Evolutionary conservation across 2,797 vertebrate species (phyloP).

Genomic region (Oreortyx pictus): DNA sequence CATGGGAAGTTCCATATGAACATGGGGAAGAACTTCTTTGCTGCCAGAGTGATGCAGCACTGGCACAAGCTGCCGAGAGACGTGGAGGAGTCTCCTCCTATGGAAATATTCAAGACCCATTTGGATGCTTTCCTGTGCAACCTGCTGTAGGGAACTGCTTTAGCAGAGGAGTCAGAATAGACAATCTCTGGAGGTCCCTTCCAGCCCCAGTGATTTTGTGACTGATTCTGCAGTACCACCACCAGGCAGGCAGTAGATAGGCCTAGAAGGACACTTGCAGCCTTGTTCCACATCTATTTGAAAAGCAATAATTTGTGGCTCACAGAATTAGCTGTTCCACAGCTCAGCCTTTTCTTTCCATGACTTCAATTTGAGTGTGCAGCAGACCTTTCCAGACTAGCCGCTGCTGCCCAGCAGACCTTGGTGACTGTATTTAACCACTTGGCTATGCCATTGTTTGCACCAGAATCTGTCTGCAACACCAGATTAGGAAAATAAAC

Average conservation of each 20-base stretch:
- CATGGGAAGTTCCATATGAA: no score
- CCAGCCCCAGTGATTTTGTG: no score
- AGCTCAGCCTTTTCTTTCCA: not conserved
- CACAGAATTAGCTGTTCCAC: not conserved
- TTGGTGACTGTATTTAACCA: not conserved
- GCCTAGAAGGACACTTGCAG: not conserved
- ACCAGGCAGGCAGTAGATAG: not conserved
- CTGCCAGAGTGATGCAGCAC: no score
- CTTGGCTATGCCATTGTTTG: slow-evolving; percentile 13
- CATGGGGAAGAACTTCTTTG: no score
- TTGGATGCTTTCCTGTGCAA: no score
- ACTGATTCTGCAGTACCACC: not conserved
- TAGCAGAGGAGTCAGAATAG: no score
- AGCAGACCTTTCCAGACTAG: not conserved
- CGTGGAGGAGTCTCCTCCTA: no score
- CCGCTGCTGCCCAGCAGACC: not conserved
- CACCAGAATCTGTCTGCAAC: not conserved
- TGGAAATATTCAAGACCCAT: no score
- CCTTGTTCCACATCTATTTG: not conserved
- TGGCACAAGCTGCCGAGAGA: no score
- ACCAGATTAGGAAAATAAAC: slow-evolving; percentile 33
- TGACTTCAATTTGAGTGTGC: not conserved
- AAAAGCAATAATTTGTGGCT: not conserved
- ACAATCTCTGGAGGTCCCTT: no score
- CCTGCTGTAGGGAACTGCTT: no score